Evolutionary conservation across 2,113 vertebrate genomes (phyloP).

Genomic region (Hyperopisus bebe): DNA sequence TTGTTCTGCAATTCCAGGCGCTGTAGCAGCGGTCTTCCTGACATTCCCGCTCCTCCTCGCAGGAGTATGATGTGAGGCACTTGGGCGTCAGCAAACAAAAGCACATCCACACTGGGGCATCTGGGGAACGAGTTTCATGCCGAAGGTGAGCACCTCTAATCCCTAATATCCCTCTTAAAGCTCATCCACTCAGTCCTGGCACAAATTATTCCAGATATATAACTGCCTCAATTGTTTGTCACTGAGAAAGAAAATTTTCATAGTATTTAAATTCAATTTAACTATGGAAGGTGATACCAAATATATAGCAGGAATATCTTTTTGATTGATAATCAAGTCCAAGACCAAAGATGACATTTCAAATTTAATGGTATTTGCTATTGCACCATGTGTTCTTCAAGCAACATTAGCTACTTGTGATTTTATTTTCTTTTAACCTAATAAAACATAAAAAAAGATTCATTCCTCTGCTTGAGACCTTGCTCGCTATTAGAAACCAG

Average conservation of each 20-base stretch:
- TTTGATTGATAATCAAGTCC: neutral
- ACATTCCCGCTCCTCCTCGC: neutral
- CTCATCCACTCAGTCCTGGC: neutral
- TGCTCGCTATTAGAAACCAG: neutral
- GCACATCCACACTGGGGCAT: conserved; percentile 52
- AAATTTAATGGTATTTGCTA: neutral
- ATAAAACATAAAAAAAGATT: neutral
- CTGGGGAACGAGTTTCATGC: conserved; percentile 48
- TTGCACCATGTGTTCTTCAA: neutral
- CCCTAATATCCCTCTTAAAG: neutral
- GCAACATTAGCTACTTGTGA: neutral
- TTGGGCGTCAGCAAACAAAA: conserved; percentile 39
- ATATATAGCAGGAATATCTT: neutral
- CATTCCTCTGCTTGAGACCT: neutral
- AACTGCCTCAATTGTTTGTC: neutral
- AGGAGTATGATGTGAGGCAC: conserved; percentile 30
- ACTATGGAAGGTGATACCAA: neutral
- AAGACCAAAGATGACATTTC: neutral
- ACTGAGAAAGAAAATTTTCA: neutral
- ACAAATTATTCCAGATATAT: neutral
- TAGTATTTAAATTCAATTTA: neutral
- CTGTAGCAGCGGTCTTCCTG: conserved; percentile 1
- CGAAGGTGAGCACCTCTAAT: conserved; percentile 50
- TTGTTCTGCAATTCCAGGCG: conserved; percentile 4
- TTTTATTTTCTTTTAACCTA: neutral